Base-by-base conservation (phyloP, 2,888 invertebrate species). In the Cerastis rubricosa region DNA sequence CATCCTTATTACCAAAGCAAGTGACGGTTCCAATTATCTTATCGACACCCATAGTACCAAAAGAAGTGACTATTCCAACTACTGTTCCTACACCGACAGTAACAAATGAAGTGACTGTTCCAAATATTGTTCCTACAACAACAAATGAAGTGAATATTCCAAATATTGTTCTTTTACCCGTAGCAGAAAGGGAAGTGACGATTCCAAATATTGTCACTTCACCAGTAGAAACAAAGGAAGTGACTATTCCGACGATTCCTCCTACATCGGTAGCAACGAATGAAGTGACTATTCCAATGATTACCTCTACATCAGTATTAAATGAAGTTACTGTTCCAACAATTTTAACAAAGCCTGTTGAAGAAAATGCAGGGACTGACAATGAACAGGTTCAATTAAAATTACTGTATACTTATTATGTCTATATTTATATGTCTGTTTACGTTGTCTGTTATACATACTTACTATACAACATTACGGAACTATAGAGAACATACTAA, bases 301-400 rank as follows among this genome's bases (percentile, higher is more conserved):
- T 74, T 57, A 43, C 64, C 73, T 12, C 68, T 78, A 71, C 68
- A 76, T 76, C 87, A 83, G 77, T 84, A 83, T 78, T 81, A 81
- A 88, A 89, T 45, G 83, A 89, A 76, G 81, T 74, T 47, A 87
- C 35, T 61, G 45, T 76, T 68, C 51, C 81, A 51, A 84, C 64
- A 70, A 72, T 85, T 83, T 77, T 85, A 83, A 79, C 82, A 83
- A 89, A 90, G 74, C 83, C 83, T 73, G 82, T 88, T 75, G 93
- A 93, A 91, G 93, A 93, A 78, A 87, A 90, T 83, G 85, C 85
- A 78, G 90, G 85, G 89, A 90, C 88, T 89, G 90, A 93, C 86
- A 89, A 92, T 86, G 91, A 95, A 91, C 94, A 96, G 96, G 96
- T 96, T 92, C 91, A 94, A 93, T 91, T 94, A 91, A 95, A 94